Conservation (phyloP, 2,113 vertebrate genomes). For the Salvelinus alpinus region DNA sequence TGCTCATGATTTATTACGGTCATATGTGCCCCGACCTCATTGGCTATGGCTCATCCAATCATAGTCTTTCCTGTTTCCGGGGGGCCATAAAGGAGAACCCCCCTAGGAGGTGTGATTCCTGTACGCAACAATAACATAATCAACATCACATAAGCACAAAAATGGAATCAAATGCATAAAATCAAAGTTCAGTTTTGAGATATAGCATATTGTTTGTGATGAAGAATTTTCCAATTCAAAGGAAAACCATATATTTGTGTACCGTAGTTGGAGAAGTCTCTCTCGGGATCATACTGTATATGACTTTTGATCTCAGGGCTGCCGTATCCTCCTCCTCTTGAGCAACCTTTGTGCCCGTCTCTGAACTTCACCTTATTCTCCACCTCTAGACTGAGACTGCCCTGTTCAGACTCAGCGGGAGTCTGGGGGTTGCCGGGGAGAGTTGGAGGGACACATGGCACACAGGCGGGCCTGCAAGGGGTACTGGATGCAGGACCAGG, state of each 20-base stretch:
- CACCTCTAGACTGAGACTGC: slow-evolving; percentile 3
- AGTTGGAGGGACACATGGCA: slow-evolving; percentile 27
- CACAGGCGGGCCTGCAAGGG: slow-evolving; percentile 44
- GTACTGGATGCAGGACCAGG: slow-evolving; percentile 42
- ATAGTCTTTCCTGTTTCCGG: slow-evolving; percentile 96
- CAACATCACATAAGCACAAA: too few relatives aligned
- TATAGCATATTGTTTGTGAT: too few relatives aligned
- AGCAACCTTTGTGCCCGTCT: slow-evolving; percentile 25
- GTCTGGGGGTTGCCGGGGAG: slow-evolving; percentile 35
- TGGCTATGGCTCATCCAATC: slow-evolving; percentile 91
- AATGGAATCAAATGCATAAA: too few relatives aligned
- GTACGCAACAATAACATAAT: background rate
- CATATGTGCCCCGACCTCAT: slow-evolving; percentile 87
- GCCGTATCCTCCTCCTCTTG: slow-evolving; percentile 39
- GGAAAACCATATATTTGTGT: slow-evolving; percentile 19
- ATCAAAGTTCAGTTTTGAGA: too few relatives aligned
- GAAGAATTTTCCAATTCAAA: background rate
- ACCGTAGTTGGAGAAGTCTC: slow-evolving; percentile 91
- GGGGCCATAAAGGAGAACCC: slow-evolving; percentile 89
- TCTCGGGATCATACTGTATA: slow-evolving; percentile 85
- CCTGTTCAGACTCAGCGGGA: slow-evolving; percentile 11
- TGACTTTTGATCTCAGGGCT: slow-evolving; percentile 71
- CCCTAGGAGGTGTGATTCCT: slow-evolving; percentile 90
- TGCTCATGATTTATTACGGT: slow-evolving; percentile 96
- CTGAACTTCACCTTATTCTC: slow-evolving; percentile 68